A percentile compares a stretch with the other conserved stretches of the same genome.
phyloP scores from a whole-genome alignment of 2,888 invertebrate genomes.

The Adelognathus sp. region DNA sequence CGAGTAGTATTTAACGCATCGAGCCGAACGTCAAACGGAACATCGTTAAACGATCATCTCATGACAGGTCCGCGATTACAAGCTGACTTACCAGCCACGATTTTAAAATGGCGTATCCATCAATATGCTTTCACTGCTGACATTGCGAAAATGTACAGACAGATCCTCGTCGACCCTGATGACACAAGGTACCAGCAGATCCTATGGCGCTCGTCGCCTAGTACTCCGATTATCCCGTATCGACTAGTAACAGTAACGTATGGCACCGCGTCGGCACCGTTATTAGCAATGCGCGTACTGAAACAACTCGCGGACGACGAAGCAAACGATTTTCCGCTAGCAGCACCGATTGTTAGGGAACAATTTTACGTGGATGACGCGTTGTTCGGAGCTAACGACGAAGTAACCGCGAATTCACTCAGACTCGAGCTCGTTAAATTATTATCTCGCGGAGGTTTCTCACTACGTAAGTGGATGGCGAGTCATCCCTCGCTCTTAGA shows the following conservation, averaged over 20 bases:
- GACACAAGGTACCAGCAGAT: slow-evolving; percentile 62
- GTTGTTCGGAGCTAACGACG: slow-evolving; percentile 27
- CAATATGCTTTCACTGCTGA: slow-evolving; percentile 30
- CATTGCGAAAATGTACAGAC: slow-evolving; percentile 28
- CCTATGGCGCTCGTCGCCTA: slow-evolving; percentile 60
- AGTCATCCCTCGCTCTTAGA: slow-evolving; percentile 1
- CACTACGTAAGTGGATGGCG: slow-evolving; percentile 31
- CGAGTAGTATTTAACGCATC: slow-evolving; percentile 54
- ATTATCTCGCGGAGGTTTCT: slow-evolving; percentile 29
- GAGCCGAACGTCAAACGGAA: slow-evolving; percentile 32
- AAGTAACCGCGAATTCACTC: not conserved
- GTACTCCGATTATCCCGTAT: slow-evolving; percentile 12
- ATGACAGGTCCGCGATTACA: slow-evolving; percentile 22
- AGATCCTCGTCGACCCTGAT: slow-evolving; percentile 25
- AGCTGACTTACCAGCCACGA: slow-evolving; percentile 6
- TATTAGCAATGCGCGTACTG: slow-evolving; percentile 58
- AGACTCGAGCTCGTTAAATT: slow-evolving; percentile 12
- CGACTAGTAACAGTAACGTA: slow-evolving; percentile 62
- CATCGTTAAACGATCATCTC: slow-evolving; percentile 43
- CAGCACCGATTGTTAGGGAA: slow-evolving; percentile 39
- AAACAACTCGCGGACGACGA: slow-evolving; percentile 56
- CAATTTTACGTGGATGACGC: slow-evolving; percentile 64
- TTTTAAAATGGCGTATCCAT: slow-evolving; percentile 21
- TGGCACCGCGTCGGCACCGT: slow-evolving; percentile 63
- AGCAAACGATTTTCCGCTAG: slow-evolving; percentile 41